phyloP scores from a whole-genome alignment of 1,140 invertebrate species.

The Lamellibrachia luymesi region DNA sequence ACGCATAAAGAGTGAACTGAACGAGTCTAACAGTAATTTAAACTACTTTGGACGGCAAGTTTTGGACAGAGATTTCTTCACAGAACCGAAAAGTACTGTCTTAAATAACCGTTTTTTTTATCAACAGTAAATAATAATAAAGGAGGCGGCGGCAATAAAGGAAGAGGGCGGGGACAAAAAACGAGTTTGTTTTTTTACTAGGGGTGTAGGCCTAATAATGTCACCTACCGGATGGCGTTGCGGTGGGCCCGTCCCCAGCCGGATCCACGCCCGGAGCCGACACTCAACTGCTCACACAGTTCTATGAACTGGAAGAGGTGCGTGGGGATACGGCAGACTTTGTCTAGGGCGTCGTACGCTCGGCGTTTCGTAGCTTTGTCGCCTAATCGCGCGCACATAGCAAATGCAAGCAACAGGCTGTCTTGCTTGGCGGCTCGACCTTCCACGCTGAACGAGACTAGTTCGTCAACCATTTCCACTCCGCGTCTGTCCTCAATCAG shows the following conservation, averaged over 20 bases:
- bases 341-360: neutral
- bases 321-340: slow-evolving; percentile 42
- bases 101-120: too few relatives aligned
- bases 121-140: too few relatives aligned
- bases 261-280: slow-evolving; percentile 15
- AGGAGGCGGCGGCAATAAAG: too few relatives aligned
- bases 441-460: slow-evolving; percentile 26
- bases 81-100: too few relatives aligned
- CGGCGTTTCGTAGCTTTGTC: neutral
- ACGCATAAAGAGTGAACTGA: too few relatives aligned
- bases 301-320: slow-evolving; percentile 65
- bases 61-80: too few relatives aligned
- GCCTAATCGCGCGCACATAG: slow-evolving; percentile 56
- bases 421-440: slow-evolving; percentile 45
- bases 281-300: slow-evolving; percentile 59
- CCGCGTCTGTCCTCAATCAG: neutral
- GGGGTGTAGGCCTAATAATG: neutral
- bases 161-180: too few relatives aligned
- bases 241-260: slow-evolving; percentile 65
- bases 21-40: too few relatives aligned
- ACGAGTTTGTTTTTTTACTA: too few relatives aligned
- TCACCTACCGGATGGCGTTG: slow-evolving; percentile 52
- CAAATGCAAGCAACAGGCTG: slow-evolving; percentile 64
- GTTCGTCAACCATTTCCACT: slow-evolving; percentile 28
- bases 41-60: too few relatives aligned